phyloP scores from a whole-genome alignment of 1,140 invertebrate genomes.

The Pseudomyrmex cubaensis region DNA sequence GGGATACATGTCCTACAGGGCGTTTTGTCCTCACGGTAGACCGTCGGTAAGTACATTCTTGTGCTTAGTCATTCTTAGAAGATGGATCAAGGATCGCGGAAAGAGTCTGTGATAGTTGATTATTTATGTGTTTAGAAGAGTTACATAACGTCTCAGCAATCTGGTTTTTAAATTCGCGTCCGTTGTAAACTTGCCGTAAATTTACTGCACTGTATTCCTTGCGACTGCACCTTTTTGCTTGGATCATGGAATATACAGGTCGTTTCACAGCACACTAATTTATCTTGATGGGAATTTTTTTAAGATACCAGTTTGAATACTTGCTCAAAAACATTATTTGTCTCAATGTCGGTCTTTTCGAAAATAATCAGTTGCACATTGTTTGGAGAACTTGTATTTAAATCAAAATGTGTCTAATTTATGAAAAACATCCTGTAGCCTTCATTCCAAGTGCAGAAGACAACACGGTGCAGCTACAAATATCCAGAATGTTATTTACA shows the following conservation, averaged over 20 bases:
- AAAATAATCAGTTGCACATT: too few species aligned
- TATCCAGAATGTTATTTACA: too few species aligned
- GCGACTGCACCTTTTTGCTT: not conserved
- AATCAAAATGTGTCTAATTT: not conserved
- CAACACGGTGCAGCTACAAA: not conserved
- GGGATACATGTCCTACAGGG: conserved; percentile 90
- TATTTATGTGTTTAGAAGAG: conserved; percentile 10
- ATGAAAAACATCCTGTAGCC: not conserved
- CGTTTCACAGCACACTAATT: too few species aligned
- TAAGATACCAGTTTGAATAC: too few species aligned
- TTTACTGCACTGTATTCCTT: not conserved
- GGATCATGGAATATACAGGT: too few species aligned
- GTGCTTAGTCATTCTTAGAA: not conserved
- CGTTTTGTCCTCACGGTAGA: conserved; percentile 89
- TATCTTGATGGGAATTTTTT: too few species aligned
- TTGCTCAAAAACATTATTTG: too few species aligned
- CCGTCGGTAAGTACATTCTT: conserved; percentile 75
- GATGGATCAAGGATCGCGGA: conserved; percentile 15
- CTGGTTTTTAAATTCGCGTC: not conserved
- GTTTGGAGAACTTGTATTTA: too few species aligned
- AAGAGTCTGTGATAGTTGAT: not conserved
- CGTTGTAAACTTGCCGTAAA: not conserved
- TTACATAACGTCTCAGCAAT: conserved; percentile 30
- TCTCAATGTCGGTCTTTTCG: too few species aligned
- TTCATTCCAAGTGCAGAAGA: not conserved